phyloP scores from a whole-genome alignment of 2,888 invertebrate species.

The Lithodes maja region DNA sequence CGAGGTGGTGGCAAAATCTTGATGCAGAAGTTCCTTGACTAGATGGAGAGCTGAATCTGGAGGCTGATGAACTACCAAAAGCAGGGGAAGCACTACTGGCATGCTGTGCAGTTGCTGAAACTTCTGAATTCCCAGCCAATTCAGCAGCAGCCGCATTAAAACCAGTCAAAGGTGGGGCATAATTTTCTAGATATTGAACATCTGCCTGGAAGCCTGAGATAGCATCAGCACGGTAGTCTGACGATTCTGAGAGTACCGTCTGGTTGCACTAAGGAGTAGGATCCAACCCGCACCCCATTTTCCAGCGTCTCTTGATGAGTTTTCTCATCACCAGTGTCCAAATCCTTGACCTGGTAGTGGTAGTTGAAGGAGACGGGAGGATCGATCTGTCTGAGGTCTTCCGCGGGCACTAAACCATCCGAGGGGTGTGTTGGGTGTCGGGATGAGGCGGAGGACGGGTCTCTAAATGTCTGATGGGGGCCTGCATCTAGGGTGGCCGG shows the following conservation, averaged over 20 bases:
- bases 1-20: background rate
- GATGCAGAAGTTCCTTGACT: background rate
- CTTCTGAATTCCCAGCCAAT: background rate
- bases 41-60: background rate
- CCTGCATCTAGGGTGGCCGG: background rate
- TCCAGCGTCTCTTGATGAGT: constrained; percentile 46
- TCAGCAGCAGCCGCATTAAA: background rate
- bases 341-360: constrained; percentile 42
- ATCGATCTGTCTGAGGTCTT: background rate
- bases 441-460: background rate
- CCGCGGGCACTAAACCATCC: background rate
- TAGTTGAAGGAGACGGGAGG: constrained; percentile 44
- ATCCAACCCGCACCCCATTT: constrained; percentile 50
- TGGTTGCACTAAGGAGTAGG: constrained; percentile 56
- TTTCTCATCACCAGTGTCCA: constrained; percentile 57
- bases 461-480: background rate
- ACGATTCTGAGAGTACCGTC: constrained; percentile 47
- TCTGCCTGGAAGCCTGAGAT: constrained; percentile 55
- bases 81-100: background rate
- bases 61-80: background rate
- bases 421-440: background rate
- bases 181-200: constrained; percentile 31
- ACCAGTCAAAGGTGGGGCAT: background rate
- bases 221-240: constrained; percentile 50
- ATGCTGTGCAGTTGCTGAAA: background rate